Conservation (phyloP, 2,113 vertebrate genomes). For the Amazona vittata region DNA sequence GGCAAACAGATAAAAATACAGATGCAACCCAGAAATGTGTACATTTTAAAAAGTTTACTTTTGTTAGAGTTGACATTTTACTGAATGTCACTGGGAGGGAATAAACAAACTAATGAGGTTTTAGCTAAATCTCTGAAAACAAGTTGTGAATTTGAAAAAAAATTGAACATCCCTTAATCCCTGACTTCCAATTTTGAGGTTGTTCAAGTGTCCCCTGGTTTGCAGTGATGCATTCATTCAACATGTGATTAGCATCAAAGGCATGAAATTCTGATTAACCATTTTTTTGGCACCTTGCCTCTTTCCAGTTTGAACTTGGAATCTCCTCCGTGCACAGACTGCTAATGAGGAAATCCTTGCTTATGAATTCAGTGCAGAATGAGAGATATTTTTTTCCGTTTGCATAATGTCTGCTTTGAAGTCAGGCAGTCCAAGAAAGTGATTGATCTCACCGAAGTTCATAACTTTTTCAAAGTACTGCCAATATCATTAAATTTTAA, state of each 20-base stretch:
- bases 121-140: slow-evolving; percentile 62
- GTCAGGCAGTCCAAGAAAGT: slow-evolving; percentile 89
- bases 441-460: slow-evolving; percentile 96
- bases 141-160: slow-evolving; percentile 37
- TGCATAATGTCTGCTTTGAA: slow-evolving; percentile 95
- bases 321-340: slow-evolving; percentile 74
- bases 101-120: slow-evolving; percentile 75
- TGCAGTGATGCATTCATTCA: slow-evolving; percentile 40
- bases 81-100: slow-evolving; percentile 60
- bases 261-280: slow-evolving; percentile 67
- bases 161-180: slow-evolving; percentile 37
- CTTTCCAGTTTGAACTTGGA: slow-evolving; percentile 75
- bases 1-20: slow-evolving; percentile 9
- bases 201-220: slow-evolving; percentile 4
- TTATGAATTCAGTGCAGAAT: slow-evolving; percentile 84
- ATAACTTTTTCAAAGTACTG: slow-evolving; percentile 95
- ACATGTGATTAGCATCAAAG: slow-evolving; percentile 64
- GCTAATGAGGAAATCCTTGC: slow-evolving; percentile 83
- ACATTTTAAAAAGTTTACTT: slow-evolving; percentile 53
- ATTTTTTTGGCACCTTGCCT: slow-evolving; percentile 73
- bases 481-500: slow-evolving; percentile 98
- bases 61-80: slow-evolving; percentile 67
- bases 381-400: slow-evolving; percentile 61
- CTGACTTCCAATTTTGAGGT: slow-evolving; percentile 31
- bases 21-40: not conserved